Evolutionary conservation across 2,888 invertebrate species (phyloP), one percentile per base, ranked within the genome.

Genomic region (Lithosia quadra): DNA sequence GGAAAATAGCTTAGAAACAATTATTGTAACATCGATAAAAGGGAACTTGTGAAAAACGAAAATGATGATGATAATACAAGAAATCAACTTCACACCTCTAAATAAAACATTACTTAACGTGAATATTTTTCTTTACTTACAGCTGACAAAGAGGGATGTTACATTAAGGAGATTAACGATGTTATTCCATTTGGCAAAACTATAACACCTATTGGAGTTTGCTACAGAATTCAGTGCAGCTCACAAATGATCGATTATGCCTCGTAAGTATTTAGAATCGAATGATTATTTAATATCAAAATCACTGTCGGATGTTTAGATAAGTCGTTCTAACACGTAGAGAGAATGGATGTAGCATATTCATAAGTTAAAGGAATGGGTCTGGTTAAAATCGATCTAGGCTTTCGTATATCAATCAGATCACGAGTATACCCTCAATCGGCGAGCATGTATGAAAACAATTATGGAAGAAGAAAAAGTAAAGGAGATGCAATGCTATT

Each of bases 101-200:
- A 39, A 39, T 11, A 11, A 36, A 39, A 39, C 4, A 39, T 13
- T 39, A 4, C 18, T 18, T 18, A 43, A 9, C 18, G 18, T n/a
- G 8, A 15, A 43, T n/a, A n/a, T 36, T 58, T 67, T 67, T 24
- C 24, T 72, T 74, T 82, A 66, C 68, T 92, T 90, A 5, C 90
- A 94, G 94, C 86, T 58, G 76, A 91, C 78, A 91, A 92, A 78
- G 76, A 86, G 68, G 94, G 94, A 1, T 94, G 94, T 69, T 94
- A 89, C 67, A 68, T 94, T 1, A 24, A 82, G 36, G 92, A 92
- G 68, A 78, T 93, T 1, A 84, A 91, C 11, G 90, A 92, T 33
- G 93, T 94, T 2, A 80, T 94, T 18, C 88, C 91, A 0, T 93
- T 83, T 39, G 90, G 89, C 0, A 57, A 74, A 5, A 72, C 71